Evolutionary conservation across 2,888 invertebrate species (phyloP), one percentile per base, ranked within the genome.

Genomic region (Flabesymbios commensalis): DNA sequence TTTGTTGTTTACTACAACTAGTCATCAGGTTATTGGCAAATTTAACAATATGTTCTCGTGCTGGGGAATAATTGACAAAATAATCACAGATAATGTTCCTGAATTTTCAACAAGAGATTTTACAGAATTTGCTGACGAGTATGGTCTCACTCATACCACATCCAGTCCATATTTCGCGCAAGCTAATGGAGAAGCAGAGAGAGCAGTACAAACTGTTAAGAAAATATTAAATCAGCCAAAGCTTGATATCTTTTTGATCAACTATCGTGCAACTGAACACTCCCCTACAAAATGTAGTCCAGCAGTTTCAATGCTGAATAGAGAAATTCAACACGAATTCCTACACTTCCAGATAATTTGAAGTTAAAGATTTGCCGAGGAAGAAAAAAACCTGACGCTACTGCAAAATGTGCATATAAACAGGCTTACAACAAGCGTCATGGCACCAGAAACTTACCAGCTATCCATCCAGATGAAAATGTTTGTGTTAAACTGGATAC

Each of bases 321-420:
- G 57, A 32, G 3, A n/a, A 51, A 5, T 57, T 5, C 31, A 49
- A 59, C 53, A 49, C n/a, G n/a, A n/a, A n/a, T n/a, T n/a, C n/a
- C n/a, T n/a, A n/a, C n/a, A n/a, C n/a, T n/a, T n/a, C n/a, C n/a
- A n/a, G n/a, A n/a, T n/a, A n/a, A n/a, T n/a, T n/a, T n/a, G n/a
- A n/a, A n/a, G n/a, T n/a, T n/a, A n/a, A n/a, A n/a, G n/a, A n/a
- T n/a, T n/a, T n/a, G n/a, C n/a, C n/a, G n/a, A n/a, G n/a, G n/a
- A n/a, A n/a, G n/a, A n/a, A n/a, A n/a, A n/a, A n/a, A n/a, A n/a
- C n/a, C n/a, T n/a, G n/a, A n/a, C n/a, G n/a, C n/a, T n/a, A n/a
- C n/a, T n/a, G n/a, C n/a, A n/a, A n/a, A n/a, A n/a, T n/a, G n/a
- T n/a, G n/a, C n/a, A n/a, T n/a, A n/a, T n/a, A n/a, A n/a, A n/a